Conservation (phyloP, 2,113 vertebrate species). For the Datnioides undecimradiatus region DNA sequence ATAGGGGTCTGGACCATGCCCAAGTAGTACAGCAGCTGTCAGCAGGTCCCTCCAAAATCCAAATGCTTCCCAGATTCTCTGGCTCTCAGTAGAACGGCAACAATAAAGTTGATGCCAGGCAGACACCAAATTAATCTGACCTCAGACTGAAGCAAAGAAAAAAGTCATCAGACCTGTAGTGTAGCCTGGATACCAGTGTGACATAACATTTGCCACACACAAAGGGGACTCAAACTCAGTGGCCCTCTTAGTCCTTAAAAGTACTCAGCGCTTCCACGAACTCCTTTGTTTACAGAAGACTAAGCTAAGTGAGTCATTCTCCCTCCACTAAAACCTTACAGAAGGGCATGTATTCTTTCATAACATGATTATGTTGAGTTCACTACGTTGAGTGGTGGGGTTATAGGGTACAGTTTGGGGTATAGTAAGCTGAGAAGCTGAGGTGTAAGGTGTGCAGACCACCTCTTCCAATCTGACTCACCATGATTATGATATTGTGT, state of each 20-base stretch:
- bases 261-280: slow-evolving; percentile 57
- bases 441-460: background rate
- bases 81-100: slow-evolving; percentile 76
- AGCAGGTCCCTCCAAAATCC: slow-evolving; percentile 69
- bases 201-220: slow-evolving; percentile 51
- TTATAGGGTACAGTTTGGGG: background rate
- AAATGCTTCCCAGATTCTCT: slow-evolving; percentile 72
- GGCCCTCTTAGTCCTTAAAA: slow-evolving; percentile 58
- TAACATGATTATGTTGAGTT: slow-evolving; percentile 40
- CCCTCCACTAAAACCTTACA: slow-evolving; percentile 4
- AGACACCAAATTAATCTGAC: slow-evolving; percentile 67
- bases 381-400: slow-evolving; percentile 5
- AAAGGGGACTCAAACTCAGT: slow-evolving; percentile 29
- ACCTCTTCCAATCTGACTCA: slow-evolving; percentile 30
- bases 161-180: slow-evolving; percentile 46
- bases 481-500: slow-evolving; percentile 16
- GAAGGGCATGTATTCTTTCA: slow-evolving; percentile 38
- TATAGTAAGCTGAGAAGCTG: background rate
- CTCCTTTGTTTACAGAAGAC: slow-evolving; percentile 68
- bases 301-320: slow-evolving; percentile 54
- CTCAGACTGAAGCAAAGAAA: slow-evolving; percentile 42
- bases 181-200: slow-evolving; percentile 48
- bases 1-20: slow-evolving; percentile 65
- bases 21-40: slow-evolving; percentile 80
- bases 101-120: slow-evolving; percentile 63